phyloP scores from a whole-genome alignment of 2,113 vertebrate genomes.

The Phoenicopterus ruber region DNA sequence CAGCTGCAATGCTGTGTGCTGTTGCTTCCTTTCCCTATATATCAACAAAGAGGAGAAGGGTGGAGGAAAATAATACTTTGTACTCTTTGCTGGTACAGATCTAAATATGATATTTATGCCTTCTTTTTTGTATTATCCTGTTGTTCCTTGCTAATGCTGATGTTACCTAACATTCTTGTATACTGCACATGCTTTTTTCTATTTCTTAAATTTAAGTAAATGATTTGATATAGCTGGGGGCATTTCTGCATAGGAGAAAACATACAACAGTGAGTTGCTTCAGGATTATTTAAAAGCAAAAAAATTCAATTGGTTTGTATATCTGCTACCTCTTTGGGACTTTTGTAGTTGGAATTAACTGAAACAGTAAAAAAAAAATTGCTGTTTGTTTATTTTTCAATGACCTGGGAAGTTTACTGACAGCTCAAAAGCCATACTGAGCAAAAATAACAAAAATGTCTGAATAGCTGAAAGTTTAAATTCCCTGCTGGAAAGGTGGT shows the following conservation, averaged over 20 bases:
- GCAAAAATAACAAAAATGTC: conserved; percentile 28
- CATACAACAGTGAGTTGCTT: background rate
- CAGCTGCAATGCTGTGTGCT: background rate
- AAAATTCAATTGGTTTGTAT: background rate
- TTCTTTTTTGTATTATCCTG: background rate
- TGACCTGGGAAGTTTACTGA: conserved; percentile 8
- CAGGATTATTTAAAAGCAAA: background rate
- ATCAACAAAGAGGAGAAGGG: background rate
- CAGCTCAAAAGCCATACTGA: conserved; percentile 24
- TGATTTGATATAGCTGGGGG: background rate
- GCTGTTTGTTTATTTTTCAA: conserved; percentile 12
- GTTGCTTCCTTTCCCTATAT: background rate
- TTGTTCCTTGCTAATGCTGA: background rate
- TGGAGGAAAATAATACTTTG: background rate
- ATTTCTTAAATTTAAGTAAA: background rate
- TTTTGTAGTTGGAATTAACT: background rate
- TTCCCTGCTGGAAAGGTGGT: conserved; percentile 15
- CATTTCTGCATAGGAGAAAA: background rate
- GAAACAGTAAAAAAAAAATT: background rate
- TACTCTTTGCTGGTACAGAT: background rate
- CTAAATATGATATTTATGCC: background rate
- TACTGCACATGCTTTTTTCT: background rate
- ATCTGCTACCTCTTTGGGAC: background rate
- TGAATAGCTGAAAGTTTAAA: conserved; percentile 49
- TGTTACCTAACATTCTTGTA: background rate